Evolutionary conservation across 2,797 vertebrate species (phyloP).

Genomic region (Chromobotia macracanthus): DNA sequence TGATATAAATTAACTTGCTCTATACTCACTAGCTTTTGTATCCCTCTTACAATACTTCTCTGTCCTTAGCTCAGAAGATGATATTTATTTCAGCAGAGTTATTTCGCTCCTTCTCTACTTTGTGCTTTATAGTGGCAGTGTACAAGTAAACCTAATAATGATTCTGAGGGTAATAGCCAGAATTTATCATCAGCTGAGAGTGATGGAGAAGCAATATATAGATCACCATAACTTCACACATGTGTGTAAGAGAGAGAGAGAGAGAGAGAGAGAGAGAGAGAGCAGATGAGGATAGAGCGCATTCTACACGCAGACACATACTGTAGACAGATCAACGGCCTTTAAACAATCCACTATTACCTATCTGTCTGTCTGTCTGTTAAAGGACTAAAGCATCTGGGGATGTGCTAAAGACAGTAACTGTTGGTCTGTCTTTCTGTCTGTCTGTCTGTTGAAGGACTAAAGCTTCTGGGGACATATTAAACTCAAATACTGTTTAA

Average conservation of each 20-base stretch:
- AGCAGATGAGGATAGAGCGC: not conserved
- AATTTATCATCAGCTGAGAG: conserved; percentile 71
- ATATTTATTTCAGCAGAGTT: conserved; percentile 72
- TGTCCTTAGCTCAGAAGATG: conserved; percentile 68
- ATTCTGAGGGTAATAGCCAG: conserved; percentile 74
- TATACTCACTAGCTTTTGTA: conserved; percentile 71
- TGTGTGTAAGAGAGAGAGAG: not conserved
- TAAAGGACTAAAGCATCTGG: too few species aligned
- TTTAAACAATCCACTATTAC: not conserved
- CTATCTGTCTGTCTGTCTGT: not conserved
- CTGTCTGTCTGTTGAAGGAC: too few species aligned
- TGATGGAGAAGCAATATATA: conserved; percentile 62
- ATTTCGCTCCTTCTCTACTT: conserved; percentile 70
- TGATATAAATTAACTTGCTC: conserved; percentile 74
- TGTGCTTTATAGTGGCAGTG: conserved; percentile 72
- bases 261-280: not conserved
- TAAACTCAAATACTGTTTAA: too few species aligned
- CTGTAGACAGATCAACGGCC: not conserved
- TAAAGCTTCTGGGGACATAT: too few species aligned
- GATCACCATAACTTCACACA: conserved; percentile 12
- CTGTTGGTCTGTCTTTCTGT: not conserved
- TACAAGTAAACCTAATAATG: conserved; percentile 79
- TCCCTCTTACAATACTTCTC: conserved; percentile 72
- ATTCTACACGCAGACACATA: not conserved
- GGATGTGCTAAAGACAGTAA: too few species aligned